Evolutionary conservation across 2,113 vertebrate genomes (phyloP), one percentile per base, ranked within the genome.

Genomic region (Trematocara stigmaticum): DNA sequence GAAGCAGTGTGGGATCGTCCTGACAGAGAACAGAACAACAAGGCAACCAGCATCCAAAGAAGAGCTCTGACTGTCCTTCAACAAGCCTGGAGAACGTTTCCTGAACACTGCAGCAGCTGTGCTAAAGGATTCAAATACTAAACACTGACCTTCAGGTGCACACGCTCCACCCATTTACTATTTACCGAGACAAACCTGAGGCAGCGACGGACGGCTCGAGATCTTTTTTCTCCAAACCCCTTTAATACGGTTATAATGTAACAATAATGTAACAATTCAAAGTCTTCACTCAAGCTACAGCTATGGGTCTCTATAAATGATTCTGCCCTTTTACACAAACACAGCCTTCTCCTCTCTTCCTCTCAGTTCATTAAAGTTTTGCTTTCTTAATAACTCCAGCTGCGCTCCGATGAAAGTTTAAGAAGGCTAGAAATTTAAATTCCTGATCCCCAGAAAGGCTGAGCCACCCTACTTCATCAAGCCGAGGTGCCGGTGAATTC

Each of bases 401-500:
- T 79, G 86, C 10, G 79, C 82, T 81, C 57, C 5, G 42, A 29
- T 5, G 82, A 81, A 82, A 47, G 76, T 91, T 87, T 74, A 93
- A 92, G 88, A 80, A 88, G 87, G 57, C 92, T 84, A 93, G 85
- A 95, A 95, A 92, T 92, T 93, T 87, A 82, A 95, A 94, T 94
- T 89, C 84, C 84, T 88, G 95, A 96, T 96, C 95, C 95, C 26
- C 56, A 57, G 79, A 87, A 59, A 64, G 71, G 82, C 89, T 92
- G 86, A 94, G 91, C 91, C 90, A 82, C 83, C 66, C 87, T 15
- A 34, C 86, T 86, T 92, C 81, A 88, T 89, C 82, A 86, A 95
- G 82, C 87, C 18, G 83, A 95, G 92, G 95, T 95, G 95, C 94
- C 91, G 79, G 78, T 82, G 84, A 95, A 96, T 94, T 96, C 93